These are phyloP conservation scores for Hylomyscus alleni DNA, from an alignment of 2,797 vertebrate genomes.

Conservation along the genomic window DNA sequence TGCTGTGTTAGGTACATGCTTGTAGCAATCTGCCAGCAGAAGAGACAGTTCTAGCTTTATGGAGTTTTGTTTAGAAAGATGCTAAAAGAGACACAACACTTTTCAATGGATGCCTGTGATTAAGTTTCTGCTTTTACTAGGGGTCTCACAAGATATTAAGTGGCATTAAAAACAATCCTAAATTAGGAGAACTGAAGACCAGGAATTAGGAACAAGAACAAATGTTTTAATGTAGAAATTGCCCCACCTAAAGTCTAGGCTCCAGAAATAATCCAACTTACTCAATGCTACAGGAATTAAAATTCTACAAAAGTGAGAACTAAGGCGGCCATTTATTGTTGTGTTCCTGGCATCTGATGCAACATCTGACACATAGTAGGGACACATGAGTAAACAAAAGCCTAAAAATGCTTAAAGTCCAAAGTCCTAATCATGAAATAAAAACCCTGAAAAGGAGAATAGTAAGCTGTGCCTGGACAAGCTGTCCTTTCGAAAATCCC, in stretches of 20 bases:
- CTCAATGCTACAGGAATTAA: neutral
- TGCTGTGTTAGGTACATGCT: neutral
- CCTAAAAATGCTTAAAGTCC: neutral
- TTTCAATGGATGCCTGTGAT: neutral
- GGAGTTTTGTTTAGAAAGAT: slow-evolving; percentile 53
- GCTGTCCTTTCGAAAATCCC: slow-evolving; percentile 61
- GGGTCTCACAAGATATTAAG: slow-evolving; percentile 26
- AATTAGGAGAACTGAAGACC: neutral
- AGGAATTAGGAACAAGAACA: slow-evolving; percentile 39
- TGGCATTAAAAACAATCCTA: neutral
- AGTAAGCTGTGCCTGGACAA: neutral
- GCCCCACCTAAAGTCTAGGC: neutral
- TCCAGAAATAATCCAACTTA: neutral
- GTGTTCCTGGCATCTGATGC: neutral
- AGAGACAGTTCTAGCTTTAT: slow-evolving; percentile 39
- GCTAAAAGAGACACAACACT: neutral
- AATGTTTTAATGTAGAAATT: slow-evolving; percentile 28
- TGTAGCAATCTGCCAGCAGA: neutral
- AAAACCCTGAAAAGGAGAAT: neutral
- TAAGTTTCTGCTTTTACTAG: slow-evolving; percentile 63
- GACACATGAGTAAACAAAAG: neutral
- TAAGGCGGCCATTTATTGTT: neutral
- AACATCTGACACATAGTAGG: neutral
- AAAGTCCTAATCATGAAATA: neutral
- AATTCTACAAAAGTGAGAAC: neutral